Percentiles rank a stretch among this genome's conserved stretches.
Conservation (phyloP, 2,113 vertebrate genomes). For the Ciconia maguari region DNA sequence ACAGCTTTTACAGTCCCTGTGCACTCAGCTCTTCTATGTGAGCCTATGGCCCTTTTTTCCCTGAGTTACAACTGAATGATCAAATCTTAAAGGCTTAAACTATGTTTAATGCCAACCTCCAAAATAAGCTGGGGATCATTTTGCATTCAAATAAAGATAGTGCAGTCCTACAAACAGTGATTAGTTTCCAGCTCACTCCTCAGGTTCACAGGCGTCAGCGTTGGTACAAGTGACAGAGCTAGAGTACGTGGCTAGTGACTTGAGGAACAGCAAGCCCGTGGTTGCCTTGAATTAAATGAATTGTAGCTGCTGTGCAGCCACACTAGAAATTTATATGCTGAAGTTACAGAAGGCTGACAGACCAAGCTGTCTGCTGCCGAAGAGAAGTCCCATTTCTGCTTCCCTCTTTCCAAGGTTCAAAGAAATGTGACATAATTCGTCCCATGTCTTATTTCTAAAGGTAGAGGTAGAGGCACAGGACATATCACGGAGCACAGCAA, state of each 20-base stretch:
- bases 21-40: background rate
- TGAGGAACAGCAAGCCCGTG: background rate
- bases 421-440: background rate
- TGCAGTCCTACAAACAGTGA: background rate
- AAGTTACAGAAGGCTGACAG: background rate
- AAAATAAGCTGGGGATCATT: background rate
- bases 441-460: background rate
- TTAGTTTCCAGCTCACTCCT: background rate
- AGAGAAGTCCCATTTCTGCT: background rate
- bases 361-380: background rate
- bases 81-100: background rate
- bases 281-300: background rate
- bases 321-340: background rate
- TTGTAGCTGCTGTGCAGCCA: background rate
- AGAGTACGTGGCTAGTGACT: background rate
- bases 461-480: background rate
- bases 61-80: background rate
- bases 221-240: background rate
- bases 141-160: background rate
- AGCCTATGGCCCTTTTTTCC: background rate
- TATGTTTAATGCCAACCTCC: background rate
- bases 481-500: background rate
- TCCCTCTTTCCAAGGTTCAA: background rate
- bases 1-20: background rate
- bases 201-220: background rate